Base-by-base conservation (phyloP, 2,113 vertebrate genomes). In the Prunella fulvescens region DNA sequence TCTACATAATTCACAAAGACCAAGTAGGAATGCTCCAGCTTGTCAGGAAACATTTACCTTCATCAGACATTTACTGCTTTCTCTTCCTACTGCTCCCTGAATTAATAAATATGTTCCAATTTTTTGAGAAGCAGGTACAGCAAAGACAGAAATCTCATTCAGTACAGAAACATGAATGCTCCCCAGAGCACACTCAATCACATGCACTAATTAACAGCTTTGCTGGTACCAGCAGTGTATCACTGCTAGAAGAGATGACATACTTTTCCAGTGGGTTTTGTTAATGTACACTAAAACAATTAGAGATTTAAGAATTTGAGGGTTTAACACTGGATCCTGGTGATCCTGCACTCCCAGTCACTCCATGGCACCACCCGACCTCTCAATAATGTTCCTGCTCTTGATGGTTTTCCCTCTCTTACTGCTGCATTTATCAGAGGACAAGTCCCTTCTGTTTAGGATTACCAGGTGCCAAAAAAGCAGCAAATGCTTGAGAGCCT, bases 191-290 rank as follows among this genome's bases (percentile, higher is more conserved):
- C 71, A 42, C 53, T 96, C 85, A 31, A 96, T 96, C 96, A 95
- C 92, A 90, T 8, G 85, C 95, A 90, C 95, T 94, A 94, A 97
- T 95, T 96, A 97, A 95, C 93, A 92, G 91, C 79, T 73, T 91
- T 80, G 67, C 92, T 90, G 76, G 57, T 95, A 95, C 86, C 80
- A 88, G 84, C 94, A 91, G 74, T 23, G 3, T 15, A 58, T 51
- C 9, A 5, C 93, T 72, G 76, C 85, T 35, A 77, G 15, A 25
- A 70, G 60, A 94, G 60, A 93, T 92, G 93, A 96, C 93, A 95
- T 5, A 96, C 92, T 96, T 94, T 93, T 88, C 82, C 86, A 83
- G 67, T 56, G 81, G 79, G 71, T 90, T 97, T 96, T 94, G 76
- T 77, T 86, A 73, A 83, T 7, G 56, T 26, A 67, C 5, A 16